Base-by-base conservation (phyloP, 2,113 vertebrate genomes). In the Sorex araneus region DNA sequence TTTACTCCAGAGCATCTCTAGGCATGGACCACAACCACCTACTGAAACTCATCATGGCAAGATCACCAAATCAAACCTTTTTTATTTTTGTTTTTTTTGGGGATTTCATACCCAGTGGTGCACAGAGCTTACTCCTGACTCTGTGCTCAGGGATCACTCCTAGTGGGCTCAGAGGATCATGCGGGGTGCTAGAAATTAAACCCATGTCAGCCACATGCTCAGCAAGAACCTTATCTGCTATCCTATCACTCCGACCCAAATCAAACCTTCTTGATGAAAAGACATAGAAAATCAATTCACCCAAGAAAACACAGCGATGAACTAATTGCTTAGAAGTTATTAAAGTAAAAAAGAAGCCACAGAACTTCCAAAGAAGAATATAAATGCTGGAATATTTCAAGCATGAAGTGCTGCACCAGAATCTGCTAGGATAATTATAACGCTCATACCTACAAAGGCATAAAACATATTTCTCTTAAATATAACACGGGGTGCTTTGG, bases 11-110 rank as follows among this genome's bases (percentile, higher is more conserved):
- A 10, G 23, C 12, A 4, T n/a, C 30, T 28, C 32, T 70, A 34
- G 2, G 8, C 43, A 23, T 71, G 50, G 36, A 11, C 25, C 43
- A 47, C 2, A 36, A 23, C 11, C n/a, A 25, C 40, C 36, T 77
- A n/a, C 19, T 45, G 45, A 64, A 86, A 84, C 57, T 89, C 34
- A 60, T 64, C 30, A 69, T 78, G 84, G 27, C 70, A 91, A 79
- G 66, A 79, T 36, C 27, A 21, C 54, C 13, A 54, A 54, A 54
- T 54, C 54, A 54, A 54, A 54, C 13, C 18, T 54, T 16, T 15
- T 54, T 54, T 54, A 54, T 54, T 16, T 54, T 54, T 54, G 15
- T 54, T 16, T 54, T 40, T 40, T 4, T 40, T 40, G 40, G 40
- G 40, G 40, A 7, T 3, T 3, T 40, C 40, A 40, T 40, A 40